Base-by-base conservation (phyloP, 2,888 invertebrate genomes). In the Deroplatys truncata region DNA sequence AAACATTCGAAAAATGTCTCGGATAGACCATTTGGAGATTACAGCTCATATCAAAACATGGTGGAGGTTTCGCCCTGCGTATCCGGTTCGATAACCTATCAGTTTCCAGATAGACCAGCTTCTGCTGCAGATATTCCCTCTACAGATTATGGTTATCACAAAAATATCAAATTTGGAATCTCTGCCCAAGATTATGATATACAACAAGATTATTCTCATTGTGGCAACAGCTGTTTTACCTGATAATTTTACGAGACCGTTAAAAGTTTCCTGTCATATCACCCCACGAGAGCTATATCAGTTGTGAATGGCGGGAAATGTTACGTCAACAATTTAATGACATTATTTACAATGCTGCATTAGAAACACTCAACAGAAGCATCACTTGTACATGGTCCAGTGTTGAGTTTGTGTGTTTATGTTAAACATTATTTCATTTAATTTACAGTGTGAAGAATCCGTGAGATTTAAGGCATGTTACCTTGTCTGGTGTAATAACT, bases 81-180 rank as follows among this genome's bases (percentile, higher is more conserved):
- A 72, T 72, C 87, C 87, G 87, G 87, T 29, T 83, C 87, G 87
- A 87, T 87, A 87, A n/a, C 87, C 87, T 83, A 87, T 87, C 87
- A 72, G 56, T 72, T 72, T 20, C 20, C 56, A 72, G 56, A 72
- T 72, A 72, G 56, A 72, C 20, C 20, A 72, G 56, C 25, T 72
- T 72, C 25, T 72, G 25, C 56, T 72, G 20, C 9, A 72, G 56
- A 72, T 72, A 72, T 72, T 72, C 9, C 56, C 20, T 25, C 25
- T 25, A 72, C 20, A 20, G 56, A 72, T 72, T 72, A 25, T 72
- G 25, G 56, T 72, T 72, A 72, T 72, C 56, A 72, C 56, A 72
- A 72, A 72, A 72, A 72, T 72, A 72, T 72, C 56, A 25, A 72
- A 72, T 72, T 72, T 72, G 20, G 56, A 72, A 72, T 72, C 56